Evolutionary conservation across 2,113 vertebrate genomes (phyloP).

Genomic region (Python bivittatus): DNA sequence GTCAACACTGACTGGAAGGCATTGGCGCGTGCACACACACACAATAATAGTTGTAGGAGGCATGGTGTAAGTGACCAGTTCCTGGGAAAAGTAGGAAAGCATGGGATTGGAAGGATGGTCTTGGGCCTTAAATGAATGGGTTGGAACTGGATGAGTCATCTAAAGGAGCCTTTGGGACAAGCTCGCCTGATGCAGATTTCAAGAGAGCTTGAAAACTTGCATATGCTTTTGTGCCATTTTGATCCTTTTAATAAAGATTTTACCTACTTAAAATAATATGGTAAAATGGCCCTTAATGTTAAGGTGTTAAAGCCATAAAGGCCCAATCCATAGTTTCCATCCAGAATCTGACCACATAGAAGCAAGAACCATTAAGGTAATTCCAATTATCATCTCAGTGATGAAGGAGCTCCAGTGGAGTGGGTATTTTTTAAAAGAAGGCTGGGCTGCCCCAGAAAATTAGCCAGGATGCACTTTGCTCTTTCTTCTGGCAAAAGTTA

Average conservation of each 20-base stretch:
- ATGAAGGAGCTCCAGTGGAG: not conserved
- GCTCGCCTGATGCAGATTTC: not conserved
- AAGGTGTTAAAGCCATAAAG: not conserved
- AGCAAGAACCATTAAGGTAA: not conserved
- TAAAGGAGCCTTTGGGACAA: not conserved
- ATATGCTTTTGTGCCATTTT: not conserved
- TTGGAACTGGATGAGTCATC: not conserved
- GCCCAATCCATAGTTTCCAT: not conserved
- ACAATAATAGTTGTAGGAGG: not conserved
- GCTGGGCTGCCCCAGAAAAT: not conserved
- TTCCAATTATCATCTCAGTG: not conserved
- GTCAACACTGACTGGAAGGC: not conserved
- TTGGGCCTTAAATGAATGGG: not conserved
- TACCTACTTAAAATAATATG: not conserved
- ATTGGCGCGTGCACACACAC: rapidly evolving
- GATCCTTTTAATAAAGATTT: not conserved
- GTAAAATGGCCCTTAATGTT: not conserved
- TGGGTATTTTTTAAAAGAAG: not conserved
- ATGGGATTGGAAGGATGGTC: not conserved
- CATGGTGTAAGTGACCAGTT: not conserved
- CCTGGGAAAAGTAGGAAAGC: not conserved
- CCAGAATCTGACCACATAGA: not conserved
- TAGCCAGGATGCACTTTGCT: not conserved
- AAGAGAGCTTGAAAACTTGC: not conserved
- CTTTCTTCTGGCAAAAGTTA: not conserved